A percentile compares a stretch with the other conserved stretches of the same genome.
Conservation (phyloP, 2,797 vertebrate species). For the Bothrops alternatus region DNA sequence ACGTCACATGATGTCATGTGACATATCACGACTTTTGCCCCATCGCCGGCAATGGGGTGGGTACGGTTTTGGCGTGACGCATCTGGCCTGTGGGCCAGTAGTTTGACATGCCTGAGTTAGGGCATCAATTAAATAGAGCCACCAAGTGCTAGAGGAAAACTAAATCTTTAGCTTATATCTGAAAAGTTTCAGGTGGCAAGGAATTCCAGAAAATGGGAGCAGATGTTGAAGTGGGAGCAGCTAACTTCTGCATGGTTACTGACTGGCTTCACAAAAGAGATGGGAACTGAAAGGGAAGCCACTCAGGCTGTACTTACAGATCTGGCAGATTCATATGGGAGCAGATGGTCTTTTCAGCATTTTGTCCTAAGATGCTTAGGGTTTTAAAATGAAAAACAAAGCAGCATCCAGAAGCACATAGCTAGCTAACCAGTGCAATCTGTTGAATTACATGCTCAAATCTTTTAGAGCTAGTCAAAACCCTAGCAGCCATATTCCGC, state of each 20-base stretch:
- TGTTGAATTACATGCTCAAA: not conserved
- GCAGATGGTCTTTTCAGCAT: not conserved
- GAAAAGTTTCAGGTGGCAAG: not conserved
- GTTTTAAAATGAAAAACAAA: not conserved
- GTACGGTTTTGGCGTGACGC: too few relatives aligned
- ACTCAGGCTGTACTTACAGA: not conserved
- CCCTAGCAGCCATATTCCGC: not conserved
- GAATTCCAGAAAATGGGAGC: not conserved
- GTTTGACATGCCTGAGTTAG: not conserved
- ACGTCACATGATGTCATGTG: too few relatives aligned
- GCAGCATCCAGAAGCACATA: not conserved
- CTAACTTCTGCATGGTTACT: not conserved
- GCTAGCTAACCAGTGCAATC: not conserved
- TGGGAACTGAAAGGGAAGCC: not conserved
- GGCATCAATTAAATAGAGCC: not conserved
- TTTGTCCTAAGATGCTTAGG: not conserved
- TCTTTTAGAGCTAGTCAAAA: not conserved
- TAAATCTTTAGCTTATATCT: not conserved
- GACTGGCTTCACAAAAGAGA: not conserved
- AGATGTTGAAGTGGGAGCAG: not conserved
- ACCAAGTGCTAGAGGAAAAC: not conserved
- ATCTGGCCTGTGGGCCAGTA: rapidly evolving
- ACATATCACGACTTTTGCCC: too few relatives aligned
- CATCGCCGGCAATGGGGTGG: too few relatives aligned
- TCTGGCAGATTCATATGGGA: not conserved